These are phyloP conservation scores for Distichodus sexfasciatus DNA, from an alignment of 2,797 vertebrate species.

Conservation along the genomic window DNA sequence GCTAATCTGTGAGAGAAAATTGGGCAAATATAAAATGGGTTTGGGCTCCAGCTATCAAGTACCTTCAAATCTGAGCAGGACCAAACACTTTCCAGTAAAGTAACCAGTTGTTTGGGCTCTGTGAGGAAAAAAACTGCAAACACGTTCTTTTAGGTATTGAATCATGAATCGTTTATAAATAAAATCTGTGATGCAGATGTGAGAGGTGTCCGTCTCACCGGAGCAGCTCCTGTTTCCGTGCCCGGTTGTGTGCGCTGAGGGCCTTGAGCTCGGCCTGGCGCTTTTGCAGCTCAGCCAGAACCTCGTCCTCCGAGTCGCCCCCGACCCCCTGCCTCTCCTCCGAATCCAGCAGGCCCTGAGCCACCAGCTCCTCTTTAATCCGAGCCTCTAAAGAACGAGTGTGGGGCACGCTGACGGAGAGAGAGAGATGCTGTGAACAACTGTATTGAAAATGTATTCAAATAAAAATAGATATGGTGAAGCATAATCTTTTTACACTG, in stretches of 20 bases:
- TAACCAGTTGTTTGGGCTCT: no score
- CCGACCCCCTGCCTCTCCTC: slow-evolving; percentile 88
- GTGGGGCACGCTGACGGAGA: slow-evolving; percentile 83
- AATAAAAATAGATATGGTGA: no score
- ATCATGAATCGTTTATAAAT: no score
- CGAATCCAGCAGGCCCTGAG: slow-evolving; percentile 92
- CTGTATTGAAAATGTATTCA: no score
- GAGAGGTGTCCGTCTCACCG: slow-evolving; percentile 71
- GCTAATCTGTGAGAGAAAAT: slow-evolving; percentile 78
- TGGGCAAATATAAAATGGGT: neutral
- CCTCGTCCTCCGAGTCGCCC: slow-evolving; percentile 92
- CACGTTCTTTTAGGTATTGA: no score
- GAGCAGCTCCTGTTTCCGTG: slow-evolving; percentile 92
- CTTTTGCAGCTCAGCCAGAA: slow-evolving; percentile 91
- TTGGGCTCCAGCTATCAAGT: no score
- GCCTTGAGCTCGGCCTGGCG: slow-evolving; percentile 95
- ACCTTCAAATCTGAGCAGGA: no score
- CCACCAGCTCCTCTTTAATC: slow-evolving; percentile 95
- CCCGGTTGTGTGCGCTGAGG: slow-evolving; percentile 87
- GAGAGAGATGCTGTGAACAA: neutral
- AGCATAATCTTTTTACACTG: no score
- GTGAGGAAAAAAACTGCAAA: no score
- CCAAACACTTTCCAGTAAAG: no score
- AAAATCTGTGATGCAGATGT: neutral
- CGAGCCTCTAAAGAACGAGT: slow-evolving; percentile 93